Percentiles rank a stretch among this genome's conserved stretches.
Evolutionary conservation across 1,140 invertebrate species (phyloP).

Genomic region (Conopomorpha cramerella): DNA sequence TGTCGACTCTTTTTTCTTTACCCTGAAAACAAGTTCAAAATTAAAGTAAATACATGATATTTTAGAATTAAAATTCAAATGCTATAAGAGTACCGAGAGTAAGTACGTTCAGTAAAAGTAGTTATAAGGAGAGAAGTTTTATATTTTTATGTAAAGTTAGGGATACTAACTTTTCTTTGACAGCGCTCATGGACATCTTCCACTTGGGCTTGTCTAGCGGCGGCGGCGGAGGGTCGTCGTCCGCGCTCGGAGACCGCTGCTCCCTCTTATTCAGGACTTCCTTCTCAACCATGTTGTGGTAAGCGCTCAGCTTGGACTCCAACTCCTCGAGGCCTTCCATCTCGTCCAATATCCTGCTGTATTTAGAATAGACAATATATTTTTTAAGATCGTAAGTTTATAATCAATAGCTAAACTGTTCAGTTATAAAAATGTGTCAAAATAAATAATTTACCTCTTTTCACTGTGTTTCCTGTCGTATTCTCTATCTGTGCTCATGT

Average conservation of each 20-base stretch:
- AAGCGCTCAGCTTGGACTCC: conserved; percentile 76
- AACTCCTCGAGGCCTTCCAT: conserved; percentile 76
- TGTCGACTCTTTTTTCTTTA: conserved; percentile 57
- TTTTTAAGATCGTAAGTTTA: no score
- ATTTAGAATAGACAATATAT: no score
- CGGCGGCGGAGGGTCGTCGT: conserved; percentile 39
- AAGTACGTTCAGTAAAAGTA: no score
- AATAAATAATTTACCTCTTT: no score
- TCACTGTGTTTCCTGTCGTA: conserved; percentile 64
- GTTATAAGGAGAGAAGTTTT: no score
- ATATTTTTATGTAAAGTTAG: no score
- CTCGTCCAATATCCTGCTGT: conserved; percentile 63
- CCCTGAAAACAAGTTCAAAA: conserved; percentile 19
- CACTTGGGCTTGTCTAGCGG: conserved; percentile 58
- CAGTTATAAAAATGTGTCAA: no score
- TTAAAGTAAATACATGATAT: background rate
- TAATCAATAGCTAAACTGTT: no score
- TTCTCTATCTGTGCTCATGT: conserved; percentile 60
- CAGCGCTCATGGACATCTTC: conserved; percentile 63
- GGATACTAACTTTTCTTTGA: conserved; percentile 54
- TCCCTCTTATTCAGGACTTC: conserved; percentile 61
- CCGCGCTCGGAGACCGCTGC: conserved; percentile 32
- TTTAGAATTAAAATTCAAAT: background rate
- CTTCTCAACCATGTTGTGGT: conserved; percentile 79
- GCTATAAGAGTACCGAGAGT: no score